Conservation (phyloP, 2,113 vertebrate species). For the Neogobius melanostomus region DNA sequence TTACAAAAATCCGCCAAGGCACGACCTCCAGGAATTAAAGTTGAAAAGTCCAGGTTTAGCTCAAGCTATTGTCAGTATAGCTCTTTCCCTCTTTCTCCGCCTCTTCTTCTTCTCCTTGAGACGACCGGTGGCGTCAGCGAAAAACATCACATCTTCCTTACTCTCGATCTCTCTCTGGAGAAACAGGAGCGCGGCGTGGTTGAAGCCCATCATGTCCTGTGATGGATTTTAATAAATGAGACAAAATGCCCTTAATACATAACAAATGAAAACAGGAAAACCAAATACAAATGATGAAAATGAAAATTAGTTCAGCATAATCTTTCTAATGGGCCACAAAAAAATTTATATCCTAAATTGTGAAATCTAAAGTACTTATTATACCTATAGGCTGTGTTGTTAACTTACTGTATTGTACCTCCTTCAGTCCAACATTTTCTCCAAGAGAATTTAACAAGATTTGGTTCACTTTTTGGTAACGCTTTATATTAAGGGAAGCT, state of each 20-base stretch:
- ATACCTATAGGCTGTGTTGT: too few relatives aligned
- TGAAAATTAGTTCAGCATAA: neutral
- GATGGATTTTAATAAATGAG: neutral
- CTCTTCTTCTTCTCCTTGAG: constrained; percentile 87
- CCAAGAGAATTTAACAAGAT: too few relatives aligned
- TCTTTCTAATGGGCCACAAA: neutral
- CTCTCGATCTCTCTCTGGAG: constrained; percentile 90
- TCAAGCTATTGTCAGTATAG: constrained; percentile 85
- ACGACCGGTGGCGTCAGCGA: constrained; percentile 87
- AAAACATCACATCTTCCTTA: constrained; percentile 93
- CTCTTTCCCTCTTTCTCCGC: constrained; percentile 87
- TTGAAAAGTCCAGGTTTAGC: constrained; percentile 2
- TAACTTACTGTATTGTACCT: too few relatives aligned
- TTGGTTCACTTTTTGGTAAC: too few relatives aligned
- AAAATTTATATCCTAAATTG: too few relatives aligned
- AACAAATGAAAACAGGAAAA: neutral
- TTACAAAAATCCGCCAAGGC: constrained; percentile 19
- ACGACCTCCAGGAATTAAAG: neutral
- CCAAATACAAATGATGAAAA: neutral
- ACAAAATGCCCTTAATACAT: too few relatives aligned
- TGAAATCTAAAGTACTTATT: too few relatives aligned
- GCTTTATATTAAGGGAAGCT: too few relatives aligned
- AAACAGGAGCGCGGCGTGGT: constrained; percentile 89
- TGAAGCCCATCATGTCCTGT: constrained; percentile 93
- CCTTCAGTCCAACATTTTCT: too few relatives aligned